Evolutionary conservation across 2,888 invertebrate genomes (phyloP).

Genomic region (Cheilosia impressa): DNA sequence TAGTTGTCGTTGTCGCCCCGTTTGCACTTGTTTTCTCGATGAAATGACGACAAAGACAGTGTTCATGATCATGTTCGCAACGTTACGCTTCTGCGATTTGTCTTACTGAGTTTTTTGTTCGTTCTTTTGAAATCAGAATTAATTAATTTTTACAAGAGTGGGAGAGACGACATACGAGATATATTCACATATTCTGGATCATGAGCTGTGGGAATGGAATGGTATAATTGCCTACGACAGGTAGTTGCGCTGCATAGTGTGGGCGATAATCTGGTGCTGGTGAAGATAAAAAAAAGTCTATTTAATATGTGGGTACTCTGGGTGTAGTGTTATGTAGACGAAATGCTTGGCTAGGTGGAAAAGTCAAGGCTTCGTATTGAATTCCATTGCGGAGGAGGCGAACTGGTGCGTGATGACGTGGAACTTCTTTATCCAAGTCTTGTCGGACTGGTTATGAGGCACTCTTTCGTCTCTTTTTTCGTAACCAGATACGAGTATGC

Average conservation of each 20-base stretch:
- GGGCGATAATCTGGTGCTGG: conserved; percentile 62
- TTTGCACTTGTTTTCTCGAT: conserved; percentile 32
- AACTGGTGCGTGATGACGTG: conserved; percentile 66
- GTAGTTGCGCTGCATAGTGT: conserved; percentile 66
- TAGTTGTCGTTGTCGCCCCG: background rate
- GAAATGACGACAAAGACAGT: conserved; percentile 12
- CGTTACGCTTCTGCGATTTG: conserved; percentile 59
- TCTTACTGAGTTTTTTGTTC: conserved; percentile 35
- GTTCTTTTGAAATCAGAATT: conserved; percentile 57
- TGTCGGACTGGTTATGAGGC: conserved; percentile 15
- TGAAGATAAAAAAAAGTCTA: background rate
- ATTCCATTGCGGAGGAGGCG: conserved; percentile 51
- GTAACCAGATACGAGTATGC: background rate
- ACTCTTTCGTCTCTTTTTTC: background rate
- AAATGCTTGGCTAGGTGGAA: conserved; percentile 48
- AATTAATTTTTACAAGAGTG: conserved; percentile 56
- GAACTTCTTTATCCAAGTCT: conserved; percentile 41
- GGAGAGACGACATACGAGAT: conserved; percentile 30
- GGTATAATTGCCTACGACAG: conserved; percentile 68
- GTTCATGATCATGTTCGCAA: conserved; percentile 50
- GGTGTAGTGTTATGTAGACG: conserved; percentile 1
- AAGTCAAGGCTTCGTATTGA: conserved; percentile 69
- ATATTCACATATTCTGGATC: conserved; percentile 54
- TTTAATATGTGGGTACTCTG: conserved; percentile 8
- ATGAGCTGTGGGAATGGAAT: conserved; percentile 72